These are phyloP conservation scores for Aythya baeri DNA, from an alignment of 2,113 vertebrate genomes.

Conservation along the genomic window DNA sequence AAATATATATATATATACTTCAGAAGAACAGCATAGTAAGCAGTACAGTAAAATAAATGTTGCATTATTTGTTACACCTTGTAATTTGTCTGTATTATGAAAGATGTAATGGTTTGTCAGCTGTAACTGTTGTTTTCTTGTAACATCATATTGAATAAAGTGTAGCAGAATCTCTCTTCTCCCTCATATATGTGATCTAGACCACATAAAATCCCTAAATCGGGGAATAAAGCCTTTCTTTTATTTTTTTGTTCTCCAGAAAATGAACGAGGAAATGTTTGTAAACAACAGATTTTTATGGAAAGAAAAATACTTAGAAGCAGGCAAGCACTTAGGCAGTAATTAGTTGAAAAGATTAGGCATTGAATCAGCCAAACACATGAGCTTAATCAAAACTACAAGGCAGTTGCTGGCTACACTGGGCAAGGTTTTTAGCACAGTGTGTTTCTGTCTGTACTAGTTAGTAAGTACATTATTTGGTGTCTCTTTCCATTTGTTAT, in stretches of 20 bases:
- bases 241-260: neutral
- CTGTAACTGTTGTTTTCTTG: constrained; percentile 95
- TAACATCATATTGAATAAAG: constrained; percentile 94
- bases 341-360: constrained; percentile 13
- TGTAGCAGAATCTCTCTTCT: constrained; percentile 77
- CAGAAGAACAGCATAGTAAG: constrained; percentile 78
- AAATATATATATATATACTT: constrained; percentile 76
- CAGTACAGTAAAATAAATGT: constrained; percentile 87
- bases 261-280: neutral
- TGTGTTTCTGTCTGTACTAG: neutral
- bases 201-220: neutral
- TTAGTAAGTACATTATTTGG: neutral
- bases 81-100: constrained; percentile 94
- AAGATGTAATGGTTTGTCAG: constrained; percentile 93
- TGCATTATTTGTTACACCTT: constrained; percentile 90
- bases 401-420: neutral
- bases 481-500: neutral
- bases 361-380: neutral
- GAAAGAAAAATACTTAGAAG: neutral
- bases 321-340: neutral
- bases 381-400: constrained; percentile 7
- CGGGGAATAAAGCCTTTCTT: neutral
- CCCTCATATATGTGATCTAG: constrained; percentile 13
- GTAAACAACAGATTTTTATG: constrained; percentile 24
- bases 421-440: neutral